A percentile compares a stretch with the other conserved stretches of the same genome.
Conservation (phyloP, 2,888 invertebrate genomes). For the Ectropis crepuscularia region DNA sequence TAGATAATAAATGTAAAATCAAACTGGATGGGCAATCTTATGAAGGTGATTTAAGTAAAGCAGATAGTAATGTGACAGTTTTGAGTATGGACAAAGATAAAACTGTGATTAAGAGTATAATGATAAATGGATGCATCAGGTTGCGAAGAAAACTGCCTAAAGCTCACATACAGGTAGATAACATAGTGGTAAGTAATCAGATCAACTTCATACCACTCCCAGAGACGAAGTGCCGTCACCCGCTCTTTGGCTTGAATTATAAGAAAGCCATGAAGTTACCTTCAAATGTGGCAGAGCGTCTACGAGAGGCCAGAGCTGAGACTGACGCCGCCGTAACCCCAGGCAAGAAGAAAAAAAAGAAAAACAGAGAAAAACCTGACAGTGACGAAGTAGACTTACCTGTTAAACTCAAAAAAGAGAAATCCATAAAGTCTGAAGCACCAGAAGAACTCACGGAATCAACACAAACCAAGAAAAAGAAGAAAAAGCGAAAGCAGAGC, state of each 20-base stretch:
- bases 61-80: constrained; percentile 45
- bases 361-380: neutral
- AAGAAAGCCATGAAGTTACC: constrained; percentile 64
- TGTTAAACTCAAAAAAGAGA: neutral
- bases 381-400: neutral
- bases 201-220: constrained; percentile 67
- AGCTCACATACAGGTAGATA: constrained; percentile 56
- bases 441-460: neutral
- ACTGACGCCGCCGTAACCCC: neutral
- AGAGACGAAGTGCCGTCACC: constrained; percentile 72
- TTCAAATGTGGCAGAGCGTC: constrained; percentile 49
- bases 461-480: constrained; percentile 10
- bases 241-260: constrained; percentile 69
- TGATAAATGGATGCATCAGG: constrained; percentile 53
- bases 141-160: constrained; percentile 69
- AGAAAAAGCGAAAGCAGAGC: constrained; percentile 19
- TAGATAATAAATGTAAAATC: constrained; percentile 64
- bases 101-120: constrained; percentile 51
- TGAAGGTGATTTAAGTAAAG: constrained; percentile 54
- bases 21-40: constrained; percentile 66
- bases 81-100: constrained; percentile 46
- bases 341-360: constrained; percentile 1
- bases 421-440: neutral
- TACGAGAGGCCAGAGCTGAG: constrained; percentile 34
- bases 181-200: constrained; percentile 52